phyloP scores from a whole-genome alignment of 2,113 vertebrate genomes.

The Ameiurus melas region DNA sequence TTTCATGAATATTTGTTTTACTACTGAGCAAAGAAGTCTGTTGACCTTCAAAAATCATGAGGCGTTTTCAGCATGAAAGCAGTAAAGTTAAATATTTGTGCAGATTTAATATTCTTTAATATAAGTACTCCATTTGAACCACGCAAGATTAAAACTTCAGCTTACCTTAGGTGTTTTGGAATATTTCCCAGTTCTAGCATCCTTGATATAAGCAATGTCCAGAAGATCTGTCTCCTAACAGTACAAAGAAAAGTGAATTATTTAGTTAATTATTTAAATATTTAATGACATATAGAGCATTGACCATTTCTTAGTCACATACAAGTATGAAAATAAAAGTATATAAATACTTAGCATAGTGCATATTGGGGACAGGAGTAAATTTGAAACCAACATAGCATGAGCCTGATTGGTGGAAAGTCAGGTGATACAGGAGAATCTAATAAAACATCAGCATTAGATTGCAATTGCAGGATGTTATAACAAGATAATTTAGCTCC shows the following conservation, averaged over 20 bases:
- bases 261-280: background rate
- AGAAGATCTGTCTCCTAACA: conserved; percentile 84
- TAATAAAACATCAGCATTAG: conserved; percentile 6
- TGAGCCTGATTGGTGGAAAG: conserved; percentile 28
- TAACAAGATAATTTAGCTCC: conserved; percentile 55
- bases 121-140: conserved; percentile 19
- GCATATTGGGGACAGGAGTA: background rate
- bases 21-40: conserved; percentile 22
- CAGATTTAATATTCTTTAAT: background rate
- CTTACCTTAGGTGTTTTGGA: conserved; percentile 85
- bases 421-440: background rate
- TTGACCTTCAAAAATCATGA: conserved; percentile 18
- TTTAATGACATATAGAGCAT: background rate
- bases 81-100: conserved; percentile 4
- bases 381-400: background rate
- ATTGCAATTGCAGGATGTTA: conserved; percentile 18
- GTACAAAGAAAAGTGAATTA: background rate
- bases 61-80: background rate
- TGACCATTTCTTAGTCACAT: background rate
- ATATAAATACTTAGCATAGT: background rate
- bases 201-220: conserved; percentile 83
- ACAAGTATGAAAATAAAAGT: too few relatives aligned
- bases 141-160: background rate
- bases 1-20: conserved; percentile 30
- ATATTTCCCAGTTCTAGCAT: conserved; percentile 82